These are phyloP conservation scores for Drosophila ironensis DNA, from an alignment of 1,140 invertebrate species.

Conservation along the genomic window DNA sequence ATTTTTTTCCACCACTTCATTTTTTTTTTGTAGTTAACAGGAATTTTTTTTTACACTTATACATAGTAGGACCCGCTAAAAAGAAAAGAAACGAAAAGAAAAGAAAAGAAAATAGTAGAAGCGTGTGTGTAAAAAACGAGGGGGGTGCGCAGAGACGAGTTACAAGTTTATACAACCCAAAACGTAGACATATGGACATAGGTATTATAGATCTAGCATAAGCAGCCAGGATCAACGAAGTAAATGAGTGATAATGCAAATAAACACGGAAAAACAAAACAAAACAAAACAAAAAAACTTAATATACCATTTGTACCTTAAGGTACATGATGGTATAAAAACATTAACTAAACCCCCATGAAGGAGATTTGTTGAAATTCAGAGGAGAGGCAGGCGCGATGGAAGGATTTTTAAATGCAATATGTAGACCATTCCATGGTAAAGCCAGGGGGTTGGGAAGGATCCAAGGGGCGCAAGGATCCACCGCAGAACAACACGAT, in stretches of 20 bases:
- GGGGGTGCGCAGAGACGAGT: neutral
- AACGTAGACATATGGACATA: conserved; percentile 31
- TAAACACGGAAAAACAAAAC: conserved; percentile 11
- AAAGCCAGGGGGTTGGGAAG: neutral
- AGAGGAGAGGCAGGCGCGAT: neutral
- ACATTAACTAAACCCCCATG: no score
- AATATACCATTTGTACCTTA: conserved; percentile 26
- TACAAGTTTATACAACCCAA: conserved; percentile 20
- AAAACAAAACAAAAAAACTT: conserved; percentile 2
- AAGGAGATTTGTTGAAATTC: no score
- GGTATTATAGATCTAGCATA: conserved; percentile 52
- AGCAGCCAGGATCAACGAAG: conserved; percentile 81
- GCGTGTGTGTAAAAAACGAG: conserved; percentile 20
- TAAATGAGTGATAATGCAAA: conserved; percentile 75
- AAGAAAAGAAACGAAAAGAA: no score
- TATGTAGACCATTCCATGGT: conserved; percentile 54
- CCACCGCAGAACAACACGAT: no score
- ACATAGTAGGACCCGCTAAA: conserved; percentile 14
- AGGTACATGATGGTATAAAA: neutral
- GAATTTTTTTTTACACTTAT: conserved; percentile 43
- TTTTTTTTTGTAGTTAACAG: conserved; percentile 64
- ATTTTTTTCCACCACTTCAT: conserved; percentile 30
- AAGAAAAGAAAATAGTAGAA: no score
- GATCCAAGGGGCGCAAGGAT: neutral
- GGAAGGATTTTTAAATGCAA: conserved; percentile 56